Base-by-base conservation (phyloP, 2,888 invertebrate genomes). In the Parnassius orleans region DNA sequence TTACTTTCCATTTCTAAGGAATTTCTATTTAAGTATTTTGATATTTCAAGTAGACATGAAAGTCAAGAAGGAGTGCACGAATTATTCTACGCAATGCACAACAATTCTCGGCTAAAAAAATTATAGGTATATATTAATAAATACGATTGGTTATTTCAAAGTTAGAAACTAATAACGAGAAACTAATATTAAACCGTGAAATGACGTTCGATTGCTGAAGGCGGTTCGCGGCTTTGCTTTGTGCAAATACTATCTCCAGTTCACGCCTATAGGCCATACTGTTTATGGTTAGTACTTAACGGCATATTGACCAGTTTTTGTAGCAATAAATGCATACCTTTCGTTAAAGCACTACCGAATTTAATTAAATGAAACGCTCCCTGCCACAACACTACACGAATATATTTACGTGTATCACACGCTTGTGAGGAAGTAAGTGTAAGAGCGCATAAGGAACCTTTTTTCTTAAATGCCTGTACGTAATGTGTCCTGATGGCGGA, bases 171-270 rank as follows among this genome's bases (percentile, higher is more conserved):
- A 52, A 57, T 12, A 48, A 72, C 77, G 79, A 76, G 79, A 79
- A 79, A 84, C 86, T 83, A 86, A 86, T 86, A 83, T 76, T 78
- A 76, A 80, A 77, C 81, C 73, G 79, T 71, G 80, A 72, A 84
- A 83, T 87, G 87, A 86, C 86, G 86, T 78, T 74, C 71, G 68
- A 80, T 80, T 70, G 87, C 90, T 77, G 68, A 71, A 71, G 86
- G 88, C 86, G 76, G 70, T 77, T 71, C 65, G 81, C 83, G 83
- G 83, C 73, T 69, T 72, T 67, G 75, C 87, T 87, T 86, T 90
- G 87, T 83, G 79, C 83, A 86, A 89, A 88, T 84, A 88, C 75
- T 74, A 69, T 72, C 71, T 73, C 68, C 68, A 69, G 68, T 72
- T 65, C 70, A 71, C 70, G 72, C 75, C 76, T 69, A 68, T 68